These are phyloP conservation scores for Hippocampus guttulatus DNA, from an alignment of 2,113 vertebrate species.

Conservation along the genomic window DNA sequence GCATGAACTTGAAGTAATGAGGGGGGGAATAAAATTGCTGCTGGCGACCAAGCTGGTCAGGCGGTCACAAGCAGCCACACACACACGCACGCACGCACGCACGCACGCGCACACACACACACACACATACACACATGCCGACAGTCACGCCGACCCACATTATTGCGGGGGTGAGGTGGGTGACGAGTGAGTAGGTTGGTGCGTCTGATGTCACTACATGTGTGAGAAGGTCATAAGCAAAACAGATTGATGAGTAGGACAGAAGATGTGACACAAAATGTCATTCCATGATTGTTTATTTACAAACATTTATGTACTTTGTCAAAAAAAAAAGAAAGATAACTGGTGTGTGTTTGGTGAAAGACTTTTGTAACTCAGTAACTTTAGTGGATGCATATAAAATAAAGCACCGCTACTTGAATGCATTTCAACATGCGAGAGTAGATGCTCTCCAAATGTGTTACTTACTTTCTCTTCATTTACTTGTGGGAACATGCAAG, in stretches of 20 bases:
- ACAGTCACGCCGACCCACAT: slow-evolving; percentile 26
- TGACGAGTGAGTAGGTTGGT: slow-evolving; percentile 1
- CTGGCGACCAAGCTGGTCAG: slow-evolving; percentile 49
- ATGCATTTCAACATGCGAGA: background rate
- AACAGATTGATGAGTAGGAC: slow-evolving; percentile 21
- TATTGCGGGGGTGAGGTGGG: slow-evolving; percentile 36
- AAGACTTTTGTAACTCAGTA: background rate
- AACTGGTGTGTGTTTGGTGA: background rate
- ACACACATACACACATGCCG: slow-evolving; percentile 34
- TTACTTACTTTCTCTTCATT: slow-evolving; percentile 27
- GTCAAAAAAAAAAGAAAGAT: background rate
- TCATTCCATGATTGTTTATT: background rate
- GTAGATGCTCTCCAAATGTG: background rate
- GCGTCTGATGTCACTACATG: slow-evolving; percentile 15
- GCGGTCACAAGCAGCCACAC: slow-evolving; percentile 36
- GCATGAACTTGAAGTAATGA: slow-evolving; percentile 64
- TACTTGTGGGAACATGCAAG: slow-evolving; percentile 24
- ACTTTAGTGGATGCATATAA: background rate
- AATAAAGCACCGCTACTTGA: background rate
- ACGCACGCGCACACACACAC: slow-evolving; percentile 22
- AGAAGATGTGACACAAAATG: slow-evolving; percentile 11
- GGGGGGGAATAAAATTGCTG: slow-evolving; percentile 51
- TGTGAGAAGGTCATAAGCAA: slow-evolving; percentile 34
- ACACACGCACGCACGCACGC: slow-evolving; percentile 23
- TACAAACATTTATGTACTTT: background rate